These are phyloP conservation scores for Cheilosia urbana DNA, from an alignment of 2,888 invertebrate genomes.

Conservation along the genomic window DNA sequence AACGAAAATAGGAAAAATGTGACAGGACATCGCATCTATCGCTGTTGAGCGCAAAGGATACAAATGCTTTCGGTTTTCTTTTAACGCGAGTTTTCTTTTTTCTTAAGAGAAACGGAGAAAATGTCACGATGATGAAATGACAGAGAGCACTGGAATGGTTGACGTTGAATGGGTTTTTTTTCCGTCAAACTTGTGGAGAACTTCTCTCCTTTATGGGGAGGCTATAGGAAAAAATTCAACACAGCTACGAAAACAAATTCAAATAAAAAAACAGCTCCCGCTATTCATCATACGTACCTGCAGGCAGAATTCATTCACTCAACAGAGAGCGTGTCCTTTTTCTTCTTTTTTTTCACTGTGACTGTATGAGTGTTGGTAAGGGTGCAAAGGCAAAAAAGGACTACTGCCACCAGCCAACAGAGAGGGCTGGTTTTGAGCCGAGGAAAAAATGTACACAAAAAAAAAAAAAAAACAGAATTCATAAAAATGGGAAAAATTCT, in stretches of 20 bases:
- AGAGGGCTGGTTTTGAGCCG: constrained; percentile 32
- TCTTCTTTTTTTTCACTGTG: constrained; percentile 5
- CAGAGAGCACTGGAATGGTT: constrained; percentile 15
- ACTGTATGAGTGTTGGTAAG: constrained; percentile 44
- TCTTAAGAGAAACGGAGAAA: constrained; percentile 52
- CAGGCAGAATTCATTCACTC: constrained; percentile 36
- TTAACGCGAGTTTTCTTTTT: constrained; percentile 30
- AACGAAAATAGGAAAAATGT: constrained; percentile 18
- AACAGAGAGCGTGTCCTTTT: constrained; percentile 55
- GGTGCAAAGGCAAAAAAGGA: constrained; percentile 38
- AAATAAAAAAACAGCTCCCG: constrained; percentile 5
- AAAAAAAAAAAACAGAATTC: constrained; percentile 29
- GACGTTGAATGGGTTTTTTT: constrained; percentile 14
- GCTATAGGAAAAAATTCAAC: constrained; percentile 22
- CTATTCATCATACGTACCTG: constrained; percentile 44
- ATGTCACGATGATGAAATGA: background rate
- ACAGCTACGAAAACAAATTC: background rate
- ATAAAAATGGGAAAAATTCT: constrained; percentile 66
- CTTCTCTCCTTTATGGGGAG: constrained; percentile 42
- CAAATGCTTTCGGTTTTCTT: constrained; percentile 37
- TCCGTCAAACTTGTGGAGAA: constrained; percentile 14
- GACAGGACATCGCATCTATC: constrained; percentile 54
- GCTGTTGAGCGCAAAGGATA: constrained; percentile 61
- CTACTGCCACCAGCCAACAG: constrained; percentile 9
- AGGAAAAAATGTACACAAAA: constrained; percentile 34